These are phyloP conservation scores for Herminia tarsipennalis DNA, from an alignment of 2,888 invertebrate species.

Conservation along the genomic window DNA sequence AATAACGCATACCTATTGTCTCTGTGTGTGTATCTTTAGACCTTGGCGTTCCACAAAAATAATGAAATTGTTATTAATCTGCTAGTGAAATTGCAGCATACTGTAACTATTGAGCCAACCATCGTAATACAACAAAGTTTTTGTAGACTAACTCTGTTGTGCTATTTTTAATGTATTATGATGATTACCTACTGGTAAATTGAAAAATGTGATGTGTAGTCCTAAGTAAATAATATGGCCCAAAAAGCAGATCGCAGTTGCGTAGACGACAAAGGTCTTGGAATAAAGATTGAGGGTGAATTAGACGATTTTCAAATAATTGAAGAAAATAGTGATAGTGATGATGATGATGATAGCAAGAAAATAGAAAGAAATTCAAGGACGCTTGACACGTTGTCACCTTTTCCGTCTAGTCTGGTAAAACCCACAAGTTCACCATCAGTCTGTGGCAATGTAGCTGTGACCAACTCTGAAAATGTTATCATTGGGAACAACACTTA, in stretches of 20 bases:
- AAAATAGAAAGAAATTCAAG: constrained; percentile 36
- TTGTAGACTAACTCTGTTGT: neutral
- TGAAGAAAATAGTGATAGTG: constrained; percentile 59
- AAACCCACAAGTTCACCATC: constrained; percentile 48
- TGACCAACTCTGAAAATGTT: constrained; percentile 89
- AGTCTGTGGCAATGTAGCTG: constrained; percentile 86
- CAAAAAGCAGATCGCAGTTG: constrained; percentile 40
- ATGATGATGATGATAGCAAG: constrained; percentile 51
- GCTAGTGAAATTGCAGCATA: too few relatives aligned
- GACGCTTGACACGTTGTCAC: constrained; percentile 43
- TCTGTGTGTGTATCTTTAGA: too few relatives aligned
- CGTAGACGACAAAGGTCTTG: constrained; percentile 43
- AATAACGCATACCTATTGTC: too few relatives aligned
- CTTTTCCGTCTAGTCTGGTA: constrained; percentile 54
- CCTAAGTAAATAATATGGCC: constrained; percentile 51
- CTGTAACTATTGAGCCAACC: too few relatives aligned
- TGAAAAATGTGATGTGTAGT: constrained; percentile 10
- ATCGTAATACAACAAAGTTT: too few relatives aligned
- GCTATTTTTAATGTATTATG: too few relatives aligned
- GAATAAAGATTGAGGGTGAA: constrained; percentile 66
- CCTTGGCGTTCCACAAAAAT: too few relatives aligned
- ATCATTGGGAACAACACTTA: constrained; percentile 92
- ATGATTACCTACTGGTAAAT: too few relatives aligned
- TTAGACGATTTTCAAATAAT: constrained; percentile 67
- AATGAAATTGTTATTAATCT: too few relatives aligned